These are phyloP conservation scores for Pteronotus mesoamericanus DNA, from an alignment of 2,797 vertebrate genomes.

Conservation along the genomic window DNA sequence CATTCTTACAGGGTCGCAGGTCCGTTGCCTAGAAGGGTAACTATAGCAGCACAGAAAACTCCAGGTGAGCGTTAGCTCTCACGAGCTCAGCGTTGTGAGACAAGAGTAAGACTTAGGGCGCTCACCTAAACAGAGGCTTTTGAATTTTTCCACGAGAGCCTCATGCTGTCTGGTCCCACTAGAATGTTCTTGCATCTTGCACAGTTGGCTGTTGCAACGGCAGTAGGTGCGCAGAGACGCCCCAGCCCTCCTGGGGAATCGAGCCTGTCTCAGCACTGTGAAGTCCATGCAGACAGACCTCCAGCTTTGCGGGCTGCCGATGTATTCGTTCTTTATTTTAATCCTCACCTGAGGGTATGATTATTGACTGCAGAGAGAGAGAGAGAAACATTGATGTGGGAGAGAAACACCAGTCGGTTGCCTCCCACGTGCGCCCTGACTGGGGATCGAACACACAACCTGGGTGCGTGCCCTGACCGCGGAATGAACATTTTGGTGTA, in stretches of 20 bases:
- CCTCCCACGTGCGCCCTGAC: too few relatives aligned
- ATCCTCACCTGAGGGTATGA: too few relatives aligned
- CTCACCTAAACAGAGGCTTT: neutral
- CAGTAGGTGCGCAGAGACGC: fast-evolving
- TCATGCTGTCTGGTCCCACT: fast-evolving
- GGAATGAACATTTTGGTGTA: too few relatives aligned
- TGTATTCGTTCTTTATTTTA: neutral
- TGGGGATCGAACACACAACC: too few relatives aligned
- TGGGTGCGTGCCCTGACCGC: too few relatives aligned
- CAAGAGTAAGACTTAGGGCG: neutral
- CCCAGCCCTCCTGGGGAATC: fast-evolving
- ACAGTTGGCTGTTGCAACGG: too few relatives aligned
- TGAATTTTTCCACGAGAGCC: neutral
- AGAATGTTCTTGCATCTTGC: neutral
- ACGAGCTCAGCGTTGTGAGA: neutral
- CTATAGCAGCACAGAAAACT: neutral
- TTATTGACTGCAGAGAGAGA: too few relatives aligned
- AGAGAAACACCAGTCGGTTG: too few relatives aligned
- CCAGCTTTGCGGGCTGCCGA: fast-evolving
- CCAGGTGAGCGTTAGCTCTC: neutral
- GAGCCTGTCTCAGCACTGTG: fast-evolving
- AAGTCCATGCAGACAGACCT: neutral
- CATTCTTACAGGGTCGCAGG: fast-evolving
- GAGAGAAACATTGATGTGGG: too few relatives aligned
- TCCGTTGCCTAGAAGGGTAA: neutral